Evolutionary conservation across 92 coral and sea anemone genomes (phyloP), one percentile per base, ranked within the genome.

Genomic region (Palythoa grandiflora): DNA sequence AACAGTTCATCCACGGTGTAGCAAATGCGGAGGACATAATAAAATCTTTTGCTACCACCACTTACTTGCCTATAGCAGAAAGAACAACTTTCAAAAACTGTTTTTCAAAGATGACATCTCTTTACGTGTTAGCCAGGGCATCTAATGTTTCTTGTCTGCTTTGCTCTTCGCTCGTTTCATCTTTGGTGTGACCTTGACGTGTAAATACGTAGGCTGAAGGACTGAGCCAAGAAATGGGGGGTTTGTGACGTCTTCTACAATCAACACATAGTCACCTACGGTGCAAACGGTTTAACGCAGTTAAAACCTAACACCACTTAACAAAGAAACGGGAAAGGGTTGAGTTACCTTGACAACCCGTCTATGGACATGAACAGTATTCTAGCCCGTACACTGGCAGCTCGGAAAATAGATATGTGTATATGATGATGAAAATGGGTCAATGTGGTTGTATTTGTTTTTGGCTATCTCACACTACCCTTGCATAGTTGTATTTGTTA

Each of bases 181-280:
- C 88, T 97, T 97, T n/a, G 87, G 95, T 3, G 57, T 89, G 70
- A 97, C 90, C 78, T 92, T 93, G 15, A 97, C 94, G 50, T 97
- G 99, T 19, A 94, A 80, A 74, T 90, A 95, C 16, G 99, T 97
- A 1, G 99, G 99, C 39, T 89, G 92, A 7, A 97, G 81, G 14
- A 87, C 84, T 39, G 95, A 53, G 78, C 87, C 95, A 5, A 97
- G 93, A 75, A 97, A 97, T 13, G 96, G 94, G 16, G 99, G 99
- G 6, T 91, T 90, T 50, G 99, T 97, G 16, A 94, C 93, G 72
- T 97, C 99, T 73, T 95, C 91, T 12, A 97, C 92, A 48, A 94
- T 91, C 40, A 97, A 78, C 47, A 95, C 98, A 72, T 97, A 97
- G 80, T 97, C 99, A 36, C 99, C 99, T 97, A 35, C 50, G n/a